Percentiles rank a stretch among this genome's conserved stretches.
phyloP scores from a whole-genome alignment of 2,797 vertebrate species.

The Enteromius treurensis region DNA sequence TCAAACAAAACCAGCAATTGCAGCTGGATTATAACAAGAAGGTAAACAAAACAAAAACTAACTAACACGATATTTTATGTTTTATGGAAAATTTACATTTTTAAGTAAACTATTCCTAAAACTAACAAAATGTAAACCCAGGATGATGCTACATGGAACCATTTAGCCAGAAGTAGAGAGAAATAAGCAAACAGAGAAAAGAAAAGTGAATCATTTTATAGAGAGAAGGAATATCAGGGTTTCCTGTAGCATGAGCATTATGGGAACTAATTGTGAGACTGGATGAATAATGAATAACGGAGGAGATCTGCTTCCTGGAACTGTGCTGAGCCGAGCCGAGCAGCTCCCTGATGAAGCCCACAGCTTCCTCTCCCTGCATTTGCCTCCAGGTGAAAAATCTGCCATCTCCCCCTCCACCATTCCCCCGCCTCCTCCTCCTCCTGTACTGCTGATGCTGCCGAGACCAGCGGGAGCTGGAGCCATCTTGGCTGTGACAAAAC shows the following conservation, averaged over 20 bases:
- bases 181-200: neutral
- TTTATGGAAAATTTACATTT: neutral
- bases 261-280: slow-evolving; percentile 79
- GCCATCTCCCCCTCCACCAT: slow-evolving; percentile 60
- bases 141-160: neutral
- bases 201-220: slow-evolving; percentile 51
- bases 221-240: slow-evolving; percentile 57
- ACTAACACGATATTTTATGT: neutral
- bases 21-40: too few species aligned
- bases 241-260: slow-evolving; percentile 70
- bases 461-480: slow-evolving; percentile 28
- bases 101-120: neutral
- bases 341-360: slow-evolving; percentile 74
- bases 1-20: slow-evolving; percentile 36
- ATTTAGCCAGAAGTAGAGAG: neutral
- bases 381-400: slow-evolving; percentile 82
- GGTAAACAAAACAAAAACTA: neutral
- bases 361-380: slow-evolving; percentile 71
- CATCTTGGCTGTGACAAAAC: slow-evolving; percentile 18
- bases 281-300: slow-evolving; percentile 83
- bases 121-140: neutral
- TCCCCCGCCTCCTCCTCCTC: neutral
- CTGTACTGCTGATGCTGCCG: neutral
- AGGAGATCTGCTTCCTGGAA: slow-evolving; percentile 79
- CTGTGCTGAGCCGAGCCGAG: slow-evolving; percentile 64